Evolutionary conservation across 1,140 invertebrate genomes (phyloP).

Genomic region (Nasonia giraulti): DNA sequence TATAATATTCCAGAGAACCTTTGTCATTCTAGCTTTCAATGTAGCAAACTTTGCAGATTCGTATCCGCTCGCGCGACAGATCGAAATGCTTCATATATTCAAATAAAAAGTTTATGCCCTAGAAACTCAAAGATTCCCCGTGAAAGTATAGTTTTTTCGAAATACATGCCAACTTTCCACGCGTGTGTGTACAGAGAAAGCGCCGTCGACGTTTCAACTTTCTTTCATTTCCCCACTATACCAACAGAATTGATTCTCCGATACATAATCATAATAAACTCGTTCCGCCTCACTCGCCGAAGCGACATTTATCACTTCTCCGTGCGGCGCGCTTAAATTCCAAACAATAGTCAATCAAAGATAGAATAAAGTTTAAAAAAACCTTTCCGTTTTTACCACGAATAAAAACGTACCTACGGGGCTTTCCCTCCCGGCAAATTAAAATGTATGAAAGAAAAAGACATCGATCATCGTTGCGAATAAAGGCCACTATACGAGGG

Average conservation of each 20-base stretch:
- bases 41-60: not conserved
- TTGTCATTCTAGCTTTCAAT: not conserved
- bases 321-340: not conserved
- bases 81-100: not conserved
- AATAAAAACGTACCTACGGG: constrained; percentile 33
- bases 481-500: not conserved
- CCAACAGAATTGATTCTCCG: not conserved
- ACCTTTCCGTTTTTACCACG: constrained; percentile 15
- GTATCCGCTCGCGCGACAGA: not conserved
- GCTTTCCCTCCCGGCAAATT: constrained; percentile 11
- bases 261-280: not conserved
- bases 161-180: not conserved
- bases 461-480: constrained; percentile 29
- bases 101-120: not conserved
- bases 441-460: constrained; percentile 34
- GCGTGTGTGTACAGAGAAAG: not conserved
- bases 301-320: not conserved
- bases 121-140: not conserved
- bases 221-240: not conserved
- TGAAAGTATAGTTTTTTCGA: not conserved
- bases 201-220: not conserved
- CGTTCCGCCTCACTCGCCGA: not conserved
- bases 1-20: not conserved
- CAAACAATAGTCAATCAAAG: constrained; percentile 20
- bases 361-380: not conserved